Conservation (phyloP, 2,113 vertebrate species). For the Oncorhynchus nerka region DNA sequence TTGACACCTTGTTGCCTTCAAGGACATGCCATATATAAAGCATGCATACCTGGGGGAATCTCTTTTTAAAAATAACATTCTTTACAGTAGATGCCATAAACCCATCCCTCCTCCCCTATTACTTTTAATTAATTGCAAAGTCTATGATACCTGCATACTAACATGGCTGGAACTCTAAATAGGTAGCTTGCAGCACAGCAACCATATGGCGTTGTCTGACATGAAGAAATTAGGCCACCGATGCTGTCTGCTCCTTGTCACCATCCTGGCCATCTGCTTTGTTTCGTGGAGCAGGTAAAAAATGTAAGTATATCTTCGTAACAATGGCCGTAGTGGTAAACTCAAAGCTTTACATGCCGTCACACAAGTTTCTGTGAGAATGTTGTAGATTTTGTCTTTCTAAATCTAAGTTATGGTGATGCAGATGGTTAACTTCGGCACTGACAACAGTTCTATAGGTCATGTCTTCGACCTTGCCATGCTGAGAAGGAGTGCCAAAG, state of each 20-base stretch:
- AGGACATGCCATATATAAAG: constrained; percentile 68
- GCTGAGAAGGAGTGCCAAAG: constrained; percentile 47
- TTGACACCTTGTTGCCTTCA: constrained; percentile 68
- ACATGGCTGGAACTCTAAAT: constrained; percentile 68
- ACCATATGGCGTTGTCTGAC: constrained; percentile 81
- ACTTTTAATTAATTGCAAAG: constrained; percentile 76
- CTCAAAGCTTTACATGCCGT: background rate
- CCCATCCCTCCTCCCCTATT: constrained; percentile 29
- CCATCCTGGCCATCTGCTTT: constrained; percentile 73
- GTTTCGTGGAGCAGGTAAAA: constrained; percentile 51
- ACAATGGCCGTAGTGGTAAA: constrained; percentile 15
- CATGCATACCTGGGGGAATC: constrained; percentile 64
- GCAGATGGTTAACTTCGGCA: no score
- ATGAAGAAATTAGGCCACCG: constrained; percentile 79
- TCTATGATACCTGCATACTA: constrained; percentile 70
- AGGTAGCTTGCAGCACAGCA: constrained; percentile 66
- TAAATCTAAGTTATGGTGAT: constrained; percentile 53
- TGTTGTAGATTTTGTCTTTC: constrained; percentile 31
- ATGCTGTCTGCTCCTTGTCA: constrained; percentile 78
- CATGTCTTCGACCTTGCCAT: constrained; percentile 62
- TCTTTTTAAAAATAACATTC: constrained; percentile 45
- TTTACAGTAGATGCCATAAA: constrained; percentile 46
- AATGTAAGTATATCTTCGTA: constrained; percentile 44
- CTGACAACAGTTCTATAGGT: constrained; percentile 6
- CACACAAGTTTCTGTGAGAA: constrained; percentile 27